Evolutionary conservation across 92 coral and sea anemone species (phyloP).

Genomic region (Zoanthus gigantus): DNA sequence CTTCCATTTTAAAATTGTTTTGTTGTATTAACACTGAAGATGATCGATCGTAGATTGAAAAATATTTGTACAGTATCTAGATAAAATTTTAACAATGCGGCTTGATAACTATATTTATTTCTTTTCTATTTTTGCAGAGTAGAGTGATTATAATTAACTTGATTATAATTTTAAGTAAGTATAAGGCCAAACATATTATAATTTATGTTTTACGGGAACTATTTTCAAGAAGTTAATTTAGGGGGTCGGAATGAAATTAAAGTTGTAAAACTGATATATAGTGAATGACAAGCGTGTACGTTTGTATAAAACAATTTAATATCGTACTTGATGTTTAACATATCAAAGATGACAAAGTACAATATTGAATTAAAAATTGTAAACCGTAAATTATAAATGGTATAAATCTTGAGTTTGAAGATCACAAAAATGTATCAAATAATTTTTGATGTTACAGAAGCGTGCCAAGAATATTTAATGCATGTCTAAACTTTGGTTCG

Average conservation of each 20-base stretch:
- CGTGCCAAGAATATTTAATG: slow-evolving; percentile 19
- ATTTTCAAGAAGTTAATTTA: slow-evolving; percentile 8
- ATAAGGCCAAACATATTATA: slow-evolving; percentile 7
- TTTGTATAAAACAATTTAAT: slow-evolving; percentile 10
- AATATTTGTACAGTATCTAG: slow-evolving; percentile 5
- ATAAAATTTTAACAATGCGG: slow-evolving; percentile 5
- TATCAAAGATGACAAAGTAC: slow-evolving; percentile 1
- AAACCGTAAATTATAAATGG: slow-evolving; percentile 6
- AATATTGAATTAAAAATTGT: slow-evolving; percentile 11
- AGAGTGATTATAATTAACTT: slow-evolving; percentile 3
- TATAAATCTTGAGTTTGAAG: slow-evolving; percentile 19
- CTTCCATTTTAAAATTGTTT: not conserved
- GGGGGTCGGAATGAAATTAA: slow-evolving; percentile 4
- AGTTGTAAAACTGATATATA: slow-evolving; percentile 1
- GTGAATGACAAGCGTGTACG: slow-evolving; percentile 10
- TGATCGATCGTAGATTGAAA: slow-evolving; percentile 7
- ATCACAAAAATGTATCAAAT: slow-evolving; percentile 17
- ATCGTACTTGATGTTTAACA: slow-evolving; percentile 22
- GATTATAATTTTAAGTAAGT: slow-evolving; percentile 6
- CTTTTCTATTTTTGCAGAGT: slow-evolving; percentile 5
- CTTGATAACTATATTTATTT: slow-evolving; percentile 17
- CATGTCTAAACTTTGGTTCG: slow-evolving; percentile 8
- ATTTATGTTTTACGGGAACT: slow-evolving; percentile 7
- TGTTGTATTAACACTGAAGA: not conserved
- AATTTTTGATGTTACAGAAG: slow-evolving; percentile 16